These are phyloP conservation scores for Lepidocolaptes lacrymiger DNA, from an alignment of 2,797 vertebrate genomes.

Conservation along the genomic window DNA sequence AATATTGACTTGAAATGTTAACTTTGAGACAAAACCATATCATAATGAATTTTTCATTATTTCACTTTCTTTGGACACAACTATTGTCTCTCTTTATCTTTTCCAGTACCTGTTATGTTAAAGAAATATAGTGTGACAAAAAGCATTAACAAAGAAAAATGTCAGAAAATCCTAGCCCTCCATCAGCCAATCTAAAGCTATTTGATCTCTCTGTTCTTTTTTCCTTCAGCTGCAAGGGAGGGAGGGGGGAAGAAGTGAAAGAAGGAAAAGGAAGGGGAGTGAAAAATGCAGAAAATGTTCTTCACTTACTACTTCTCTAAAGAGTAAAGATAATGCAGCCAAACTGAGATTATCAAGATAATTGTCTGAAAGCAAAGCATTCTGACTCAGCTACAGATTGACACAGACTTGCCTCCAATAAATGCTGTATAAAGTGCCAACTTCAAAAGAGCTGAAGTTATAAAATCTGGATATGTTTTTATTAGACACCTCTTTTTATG, in stretches of 20 bases:
- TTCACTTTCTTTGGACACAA: background rate
- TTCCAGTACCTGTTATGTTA: background rate
- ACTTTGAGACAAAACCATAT: background rate
- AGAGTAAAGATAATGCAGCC: background rate
- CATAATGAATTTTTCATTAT: background rate
- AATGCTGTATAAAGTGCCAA: background rate
- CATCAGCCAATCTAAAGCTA: background rate
- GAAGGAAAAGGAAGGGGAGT: background rate
- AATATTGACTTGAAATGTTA: constrained; percentile 1
- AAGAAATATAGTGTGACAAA: background rate
- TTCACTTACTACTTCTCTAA: background rate
- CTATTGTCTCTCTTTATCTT: background rate
- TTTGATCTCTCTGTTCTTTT: background rate
- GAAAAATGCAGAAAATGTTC: background rate
- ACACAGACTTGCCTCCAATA: background rate
- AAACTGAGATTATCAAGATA: background rate
- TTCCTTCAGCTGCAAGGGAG: background rate
- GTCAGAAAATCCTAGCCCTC: background rate
- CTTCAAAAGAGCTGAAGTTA: background rate
- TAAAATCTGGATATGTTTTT: background rate
- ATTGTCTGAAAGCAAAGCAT: background rate
- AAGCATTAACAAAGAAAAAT: background rate
- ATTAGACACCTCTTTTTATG: background rate
- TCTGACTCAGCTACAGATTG: background rate
- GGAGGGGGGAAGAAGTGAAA: background rate